These are phyloP conservation scores for Cremastinae sp. DNA, from an alignment of 2,888 invertebrate species.

Conservation along the genomic window DNA sequence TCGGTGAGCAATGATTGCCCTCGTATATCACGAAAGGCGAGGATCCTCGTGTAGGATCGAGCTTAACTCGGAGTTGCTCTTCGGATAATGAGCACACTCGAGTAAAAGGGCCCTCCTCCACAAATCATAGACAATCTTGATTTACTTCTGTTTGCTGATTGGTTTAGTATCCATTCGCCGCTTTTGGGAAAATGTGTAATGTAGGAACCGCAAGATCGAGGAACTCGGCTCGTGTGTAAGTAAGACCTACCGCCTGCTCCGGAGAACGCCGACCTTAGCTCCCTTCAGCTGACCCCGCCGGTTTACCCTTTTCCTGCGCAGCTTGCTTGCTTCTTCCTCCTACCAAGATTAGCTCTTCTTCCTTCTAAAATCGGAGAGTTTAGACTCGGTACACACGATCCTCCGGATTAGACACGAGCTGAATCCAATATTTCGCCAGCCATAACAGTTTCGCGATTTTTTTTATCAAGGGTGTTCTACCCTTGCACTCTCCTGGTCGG, in stretches of 20 bases:
- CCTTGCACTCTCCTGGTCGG: too few species aligned
- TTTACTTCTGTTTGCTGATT: slow-evolving; percentile 80
- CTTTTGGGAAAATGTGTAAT: slow-evolving; percentile 73
- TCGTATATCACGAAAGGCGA: slow-evolving; percentile 61
- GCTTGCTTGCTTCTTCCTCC: slow-evolving; percentile 40
- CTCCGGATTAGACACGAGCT: slow-evolving; percentile 30
- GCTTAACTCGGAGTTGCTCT: slow-evolving; percentile 67
- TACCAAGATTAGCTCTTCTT: slow-evolving; percentile 70
- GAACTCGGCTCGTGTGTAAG: slow-evolving; percentile 40
- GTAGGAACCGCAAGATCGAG: slow-evolving; percentile 68
- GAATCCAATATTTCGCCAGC: background rate
- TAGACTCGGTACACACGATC: slow-evolving; percentile 35
- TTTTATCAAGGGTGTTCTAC: background rate
- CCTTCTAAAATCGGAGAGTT: slow-evolving; percentile 39
- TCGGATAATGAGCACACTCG: slow-evolving; percentile 59
- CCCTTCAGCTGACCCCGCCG: slow-evolving; percentile 69
- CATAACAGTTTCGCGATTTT: background rate
- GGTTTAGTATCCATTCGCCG: slow-evolving; percentile 77
- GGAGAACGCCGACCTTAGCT: slow-evolving; percentile 60
- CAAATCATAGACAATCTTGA: slow-evolving; percentile 80
- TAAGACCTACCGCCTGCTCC: slow-evolving; percentile 47
- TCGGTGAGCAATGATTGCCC: slow-evolving; percentile 21
- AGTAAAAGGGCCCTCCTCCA: slow-evolving; percentile 72
- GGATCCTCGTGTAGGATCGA: slow-evolving; percentile 60
- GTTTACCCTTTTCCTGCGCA: slow-evolving; percentile 74